Evolutionary conservation across 2,797 vertebrate species (phyloP).

Genomic region (Falco peregrinus): DNA sequence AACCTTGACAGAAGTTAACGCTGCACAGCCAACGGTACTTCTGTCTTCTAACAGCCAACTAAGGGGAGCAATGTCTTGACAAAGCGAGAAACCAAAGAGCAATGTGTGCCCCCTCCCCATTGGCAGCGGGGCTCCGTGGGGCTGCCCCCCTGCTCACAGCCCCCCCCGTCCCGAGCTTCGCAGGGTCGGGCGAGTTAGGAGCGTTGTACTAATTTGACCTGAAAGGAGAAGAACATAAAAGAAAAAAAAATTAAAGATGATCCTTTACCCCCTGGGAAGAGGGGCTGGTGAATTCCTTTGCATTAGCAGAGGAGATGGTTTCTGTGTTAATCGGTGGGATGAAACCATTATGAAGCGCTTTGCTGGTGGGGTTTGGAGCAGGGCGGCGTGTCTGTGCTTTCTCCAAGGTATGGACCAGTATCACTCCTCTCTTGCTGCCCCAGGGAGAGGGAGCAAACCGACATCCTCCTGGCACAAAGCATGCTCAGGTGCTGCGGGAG

Average conservation of each 20-base stretch:
- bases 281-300: conserved; percentile 27
- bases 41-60: neutral
- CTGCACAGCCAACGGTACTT: neutral
- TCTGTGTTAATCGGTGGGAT: neutral
- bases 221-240: neutral
- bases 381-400: fast-evolving
- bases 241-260: neutral
- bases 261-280: neutral
- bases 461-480: fast-evolving
- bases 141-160: neutral
- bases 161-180: fast-evolving
- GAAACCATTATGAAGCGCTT: neutral
- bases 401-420: fast-evolving
- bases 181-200: neutral
- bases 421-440: neutral
- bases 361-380: neutral
- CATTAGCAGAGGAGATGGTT: neutral
- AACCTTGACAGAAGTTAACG: neutral
- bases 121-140: fast-evolving
- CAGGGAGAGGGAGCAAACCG: neutral
- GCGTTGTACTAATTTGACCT: neutral
- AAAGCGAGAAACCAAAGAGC: neutral
- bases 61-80: fast-evolving
- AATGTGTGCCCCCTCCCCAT: neutral
- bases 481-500: neutral